Base-by-base conservation (phyloP, 92 coral and sea anemone species). In the Epizoanthus fatuus region DNA sequence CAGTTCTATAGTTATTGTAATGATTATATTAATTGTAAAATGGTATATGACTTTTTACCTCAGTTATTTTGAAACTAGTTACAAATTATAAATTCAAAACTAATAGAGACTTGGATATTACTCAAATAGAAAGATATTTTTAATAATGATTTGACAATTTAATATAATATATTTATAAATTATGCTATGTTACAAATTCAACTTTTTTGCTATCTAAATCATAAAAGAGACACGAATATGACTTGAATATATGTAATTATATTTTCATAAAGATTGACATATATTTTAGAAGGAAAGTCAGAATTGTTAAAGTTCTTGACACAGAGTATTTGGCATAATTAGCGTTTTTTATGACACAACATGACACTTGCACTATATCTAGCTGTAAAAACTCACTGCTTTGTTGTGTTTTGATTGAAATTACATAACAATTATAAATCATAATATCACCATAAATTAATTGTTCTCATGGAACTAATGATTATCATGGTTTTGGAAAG, bases 321-420 rank as follows among this genome's bases (percentile, higher is more conserved):
- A 67, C 47, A 44, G 47, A 63, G 19, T 19, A 63, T 63, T 63
- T 63, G 69, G 38, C 69, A 63, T 63, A 63, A 63, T 63, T 63
- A 25, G 69, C 69, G 2, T 63, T 63, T 63, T 63, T 63, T 20
- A 63, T 63, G 69, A 63, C 69, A 63, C 69, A 63, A 63, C 69
- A 63, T 32, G 29, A 63, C 38, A 63, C 69, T 63, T 63, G 38
- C 38, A 63, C 12, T 63, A 44, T 63, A 63, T 63, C 11, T 17
- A 63, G 69, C 69, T 63, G 69, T 63, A 19, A 63, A 63, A 63
- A 63, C 68, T 63, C 38, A 4, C 69, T 63, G 69, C 35, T 63
- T 63, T 63, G 69, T 63, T 63, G 69, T 63, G 69, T 63, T 63
- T 17, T 63, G 69, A 63, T 17, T 63, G 69, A 63, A 63, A 63